These are phyloP conservation scores for Smutsia temminckii DNA, from an alignment of 2,797 vertebrate genomes.

Conservation along the genomic window DNA sequence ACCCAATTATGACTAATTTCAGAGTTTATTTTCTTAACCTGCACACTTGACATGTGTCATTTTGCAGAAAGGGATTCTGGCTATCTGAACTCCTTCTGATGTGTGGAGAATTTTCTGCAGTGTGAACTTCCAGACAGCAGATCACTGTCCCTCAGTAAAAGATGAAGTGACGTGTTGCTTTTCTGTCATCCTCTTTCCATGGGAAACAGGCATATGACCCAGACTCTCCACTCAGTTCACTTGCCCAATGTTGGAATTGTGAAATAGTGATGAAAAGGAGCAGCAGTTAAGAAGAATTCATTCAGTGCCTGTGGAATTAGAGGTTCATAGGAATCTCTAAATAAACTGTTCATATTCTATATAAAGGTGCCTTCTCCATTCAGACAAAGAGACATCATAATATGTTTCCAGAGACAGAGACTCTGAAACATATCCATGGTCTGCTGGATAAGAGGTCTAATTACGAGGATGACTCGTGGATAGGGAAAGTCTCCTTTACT, in stretches of 20 bases:
- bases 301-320: not conserved
- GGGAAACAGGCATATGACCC: not conserved
- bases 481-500: no score
- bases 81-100: not conserved
- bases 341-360: not conserved
- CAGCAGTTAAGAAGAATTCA: not conserved
- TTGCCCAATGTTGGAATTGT: no score
- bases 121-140: not conserved
- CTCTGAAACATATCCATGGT: not conserved
- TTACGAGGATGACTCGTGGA: not conserved
- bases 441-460: not conserved
- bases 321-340: not conserved
- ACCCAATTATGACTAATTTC: not conserved
- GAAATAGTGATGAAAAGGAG: not conserved
- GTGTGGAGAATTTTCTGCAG: accelerated
- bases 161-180: accelerated
- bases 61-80: not conserved
- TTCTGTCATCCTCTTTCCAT: not conserved
- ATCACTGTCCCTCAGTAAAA: not conserved
- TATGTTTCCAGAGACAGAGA: not conserved
- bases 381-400: not conserved
- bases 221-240: not conserved
- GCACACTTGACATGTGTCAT: not conserved
- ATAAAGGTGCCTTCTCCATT: not conserved
- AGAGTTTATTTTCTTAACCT: not conserved